Conservation (phyloP, 1,140 invertebrate genomes). For the Eumaeus atala region DNA sequence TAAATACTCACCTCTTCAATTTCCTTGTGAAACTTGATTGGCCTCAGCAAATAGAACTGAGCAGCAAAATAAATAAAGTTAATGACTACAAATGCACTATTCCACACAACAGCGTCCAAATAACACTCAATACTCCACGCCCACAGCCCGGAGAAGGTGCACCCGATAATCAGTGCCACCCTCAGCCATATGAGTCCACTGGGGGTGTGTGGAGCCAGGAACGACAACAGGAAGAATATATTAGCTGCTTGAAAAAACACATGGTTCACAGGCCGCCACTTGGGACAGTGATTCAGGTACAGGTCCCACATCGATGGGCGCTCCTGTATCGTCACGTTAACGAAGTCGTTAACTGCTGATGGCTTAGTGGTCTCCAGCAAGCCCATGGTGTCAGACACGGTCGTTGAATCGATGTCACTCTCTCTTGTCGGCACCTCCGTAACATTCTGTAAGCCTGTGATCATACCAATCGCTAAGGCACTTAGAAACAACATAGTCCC, state of each 20-base stretch:
- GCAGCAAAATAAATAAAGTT: slow-evolving; percentile 88
- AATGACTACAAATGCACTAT: slow-evolving; percentile 86
- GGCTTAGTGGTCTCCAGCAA: slow-evolving; percentile 47
- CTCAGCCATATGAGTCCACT: slow-evolving; percentile 87
- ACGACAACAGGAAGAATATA: slow-evolving; percentile 86
- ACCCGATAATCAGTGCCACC: slow-evolving; percentile 83
- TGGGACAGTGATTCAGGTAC: slow-evolving; percentile 74
- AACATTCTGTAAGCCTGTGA: slow-evolving; percentile 60
- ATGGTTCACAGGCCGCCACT: slow-evolving; percentile 79
- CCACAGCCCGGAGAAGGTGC: slow-evolving; percentile 86
- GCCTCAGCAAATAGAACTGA: slow-evolving; percentile 86
- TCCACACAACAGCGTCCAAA: slow-evolving; percentile 90
- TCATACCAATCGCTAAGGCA: slow-evolving; percentile 67
- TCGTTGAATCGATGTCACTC: slow-evolving; percentile 43
- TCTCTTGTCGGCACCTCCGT: slow-evolving; percentile 45
- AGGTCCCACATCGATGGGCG: slow-evolving; percentile 62
- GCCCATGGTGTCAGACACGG: slow-evolving; percentile 43
- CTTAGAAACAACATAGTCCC: slow-evolving; percentile 69
- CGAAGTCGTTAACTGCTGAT: slow-evolving; percentile 39
- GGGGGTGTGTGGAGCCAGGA: slow-evolving; percentile 85
- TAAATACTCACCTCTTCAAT: slow-evolving; percentile 82
- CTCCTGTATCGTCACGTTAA: slow-evolving; percentile 59
- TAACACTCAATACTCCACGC: slow-evolving; percentile 89
- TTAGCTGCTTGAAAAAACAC: slow-evolving; percentile 90
- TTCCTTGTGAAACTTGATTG: slow-evolving; percentile 88